Conservation (phyloP, 2,113 vertebrate genomes). For the Octodon degus region DNA sequence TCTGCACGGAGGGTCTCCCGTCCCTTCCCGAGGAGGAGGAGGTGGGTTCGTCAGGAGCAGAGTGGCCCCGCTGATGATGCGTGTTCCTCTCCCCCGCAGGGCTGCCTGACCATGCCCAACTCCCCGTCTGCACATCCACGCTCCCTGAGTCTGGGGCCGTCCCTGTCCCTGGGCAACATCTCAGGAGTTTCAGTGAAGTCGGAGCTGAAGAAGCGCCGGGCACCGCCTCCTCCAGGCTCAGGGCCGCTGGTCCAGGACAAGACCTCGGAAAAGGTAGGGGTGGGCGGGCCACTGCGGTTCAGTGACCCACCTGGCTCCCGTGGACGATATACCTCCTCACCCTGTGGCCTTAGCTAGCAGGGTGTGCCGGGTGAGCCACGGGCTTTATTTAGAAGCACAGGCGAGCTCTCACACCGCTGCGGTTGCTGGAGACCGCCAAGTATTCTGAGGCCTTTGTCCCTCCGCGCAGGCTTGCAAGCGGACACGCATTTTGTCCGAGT, state of each 20-base stretch:
- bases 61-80: accelerated
- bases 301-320: not conserved
- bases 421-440: not conserved
- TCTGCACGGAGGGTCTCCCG: accelerated
- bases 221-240: slow-evolving; percentile 87
- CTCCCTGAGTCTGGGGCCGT: slow-evolving; percentile 89
- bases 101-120: slow-evolving; percentile 85
- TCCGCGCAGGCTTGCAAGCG: not conserved
- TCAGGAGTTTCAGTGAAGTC: slow-evolving; percentile 88
- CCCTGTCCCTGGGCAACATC: slow-evolving; percentile 92
- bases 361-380: no score
- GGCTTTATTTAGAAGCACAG: not conserved
- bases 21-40: not conserved
- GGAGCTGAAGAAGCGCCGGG: slow-evolving; percentile 92
- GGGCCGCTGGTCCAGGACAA: slow-evolving; percentile 78
- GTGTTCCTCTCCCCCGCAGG: slow-evolving; percentile 83
- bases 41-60: accelerated
- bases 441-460: not conserved
- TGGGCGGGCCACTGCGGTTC: no score
- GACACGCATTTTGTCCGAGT: not conserved
- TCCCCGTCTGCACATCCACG: slow-evolving; percentile 86
- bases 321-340: not conserved
- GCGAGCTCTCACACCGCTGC: not conserved
- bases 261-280: slow-evolving; percentile 82
- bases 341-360: not conserved